phyloP scores from a whole-genome alignment of 2,888 invertebrate genomes.

The Bombylius major region DNA sequence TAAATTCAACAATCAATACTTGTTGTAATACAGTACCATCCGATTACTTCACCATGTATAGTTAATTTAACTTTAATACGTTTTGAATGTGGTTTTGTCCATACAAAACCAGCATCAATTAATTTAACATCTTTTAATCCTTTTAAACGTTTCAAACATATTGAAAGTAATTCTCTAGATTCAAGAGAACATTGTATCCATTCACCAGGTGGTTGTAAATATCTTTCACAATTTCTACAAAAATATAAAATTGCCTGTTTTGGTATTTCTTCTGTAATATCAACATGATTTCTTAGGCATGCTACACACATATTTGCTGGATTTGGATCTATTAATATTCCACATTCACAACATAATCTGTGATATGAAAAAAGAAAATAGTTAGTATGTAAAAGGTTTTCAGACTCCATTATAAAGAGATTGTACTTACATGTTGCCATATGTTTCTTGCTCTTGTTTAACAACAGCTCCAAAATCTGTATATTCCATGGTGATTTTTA shows the following conservation, averaged over 20 bases:
- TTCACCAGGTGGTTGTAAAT: constrained; percentile 81
- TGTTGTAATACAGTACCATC: constrained; percentile 87
- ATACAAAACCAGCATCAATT: constrained; percentile 91
- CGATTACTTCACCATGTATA: constrained; percentile 88
- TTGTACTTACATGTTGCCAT: constrained; percentile 4
- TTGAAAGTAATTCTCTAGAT: constrained; percentile 73
- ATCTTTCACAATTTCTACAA: constrained; percentile 88
- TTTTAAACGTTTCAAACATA: constrained; percentile 88
- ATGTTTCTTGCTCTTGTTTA: not conserved
- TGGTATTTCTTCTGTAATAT: constrained; percentile 92
- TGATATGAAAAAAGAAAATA: not conserved
- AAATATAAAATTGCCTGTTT: constrained; percentile 85
- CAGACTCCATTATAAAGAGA: too few species aligned
- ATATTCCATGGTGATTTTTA: constrained; percentile 2
- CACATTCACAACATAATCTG: constrained; percentile 91
- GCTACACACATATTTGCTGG: constrained; percentile 95
- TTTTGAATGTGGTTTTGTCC: constrained; percentile 99
- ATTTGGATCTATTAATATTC: constrained; percentile 82
- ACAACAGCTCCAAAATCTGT: not conserved
- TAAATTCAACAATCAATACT: constrained; percentile 89
- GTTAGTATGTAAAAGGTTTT: not conserved
- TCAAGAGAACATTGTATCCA: constrained; percentile 81
- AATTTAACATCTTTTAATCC: constrained; percentile 80
- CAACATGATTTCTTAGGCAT: constrained; percentile 80
- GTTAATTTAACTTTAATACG: constrained; percentile 91